These are phyloP conservation scores for Zhuqinia jingwanae DNA, from an alignment of 2,888 invertebrate species.

Conservation along the genomic window DNA sequence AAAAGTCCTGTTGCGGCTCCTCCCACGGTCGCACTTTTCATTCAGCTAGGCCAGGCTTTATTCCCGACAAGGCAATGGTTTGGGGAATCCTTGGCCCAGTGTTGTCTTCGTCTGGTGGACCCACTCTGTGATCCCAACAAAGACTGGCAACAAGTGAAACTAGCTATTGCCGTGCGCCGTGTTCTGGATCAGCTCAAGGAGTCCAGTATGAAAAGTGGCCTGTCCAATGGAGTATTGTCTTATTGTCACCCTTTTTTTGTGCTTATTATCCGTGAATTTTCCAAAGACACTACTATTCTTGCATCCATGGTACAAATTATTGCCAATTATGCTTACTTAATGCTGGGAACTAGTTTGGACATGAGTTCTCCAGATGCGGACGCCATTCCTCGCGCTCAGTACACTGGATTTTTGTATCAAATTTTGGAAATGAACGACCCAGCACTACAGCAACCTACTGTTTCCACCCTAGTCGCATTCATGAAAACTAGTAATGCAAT, in stretches of 20 bases:
- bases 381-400: slow-evolving; percentile 90
- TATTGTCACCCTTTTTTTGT: slow-evolving; percentile 88
- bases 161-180: slow-evolving; percentile 85
- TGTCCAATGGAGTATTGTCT: slow-evolving; percentile 83
- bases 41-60: slow-evolving; percentile 83
- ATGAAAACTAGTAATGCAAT: slow-evolving; percentile 83
- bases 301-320: slow-evolving; percentile 86
- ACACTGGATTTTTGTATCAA: slow-evolving; percentile 90
- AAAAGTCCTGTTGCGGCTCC: slow-evolving; percentile 90
- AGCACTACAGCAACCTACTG: slow-evolving; percentile 89
- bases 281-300: slow-evolving; percentile 83
- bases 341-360: too few relatives aligned
- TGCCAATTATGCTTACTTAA: not conserved
- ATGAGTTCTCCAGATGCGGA: slow-evolving; percentile 79
- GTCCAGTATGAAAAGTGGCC: slow-evolving; percentile 69
- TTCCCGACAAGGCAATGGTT: slow-evolving; percentile 54
- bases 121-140: slow-evolving; percentile 91
- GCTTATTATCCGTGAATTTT: slow-evolving; percentile 78
- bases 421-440: slow-evolving; percentile 86
- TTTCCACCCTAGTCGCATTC: slow-evolving; percentile 85
- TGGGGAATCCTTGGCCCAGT: slow-evolving; percentile 86
- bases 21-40: slow-evolving; percentile 84
- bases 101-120: slow-evolving; percentile 88
- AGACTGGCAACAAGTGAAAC: slow-evolving; percentile 88
- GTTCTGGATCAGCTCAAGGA: slow-evolving; percentile 83